These are phyloP conservation scores for Neria commutata DNA, from an alignment of 2,888 invertebrate genomes.

Conservation along the genomic window DNA sequence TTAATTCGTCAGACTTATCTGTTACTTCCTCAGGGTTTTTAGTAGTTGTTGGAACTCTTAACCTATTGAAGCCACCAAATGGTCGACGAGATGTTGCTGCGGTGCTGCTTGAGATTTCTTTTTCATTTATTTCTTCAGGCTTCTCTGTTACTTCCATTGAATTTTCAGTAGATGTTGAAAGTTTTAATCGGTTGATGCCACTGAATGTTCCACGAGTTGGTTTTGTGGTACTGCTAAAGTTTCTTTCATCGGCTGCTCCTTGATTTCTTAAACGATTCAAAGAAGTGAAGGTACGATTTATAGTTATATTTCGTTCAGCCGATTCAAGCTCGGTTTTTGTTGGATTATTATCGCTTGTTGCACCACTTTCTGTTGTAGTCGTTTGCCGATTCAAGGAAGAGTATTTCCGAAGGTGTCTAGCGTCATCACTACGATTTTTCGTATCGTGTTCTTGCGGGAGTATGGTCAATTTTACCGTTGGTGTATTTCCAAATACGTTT, in stretches of 20 bases:
- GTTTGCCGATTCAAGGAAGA: conserved; percentile 28
- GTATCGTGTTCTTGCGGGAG: conserved; percentile 19
- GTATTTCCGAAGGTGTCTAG: conserved; percentile 30
- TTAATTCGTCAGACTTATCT: neutral
- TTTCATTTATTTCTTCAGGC: neutral
- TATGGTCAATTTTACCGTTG: conserved; percentile 30
- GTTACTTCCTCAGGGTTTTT: neutral
- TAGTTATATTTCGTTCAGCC: neutral
- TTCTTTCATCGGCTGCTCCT: neutral
- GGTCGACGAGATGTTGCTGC: conserved; percentile 15
- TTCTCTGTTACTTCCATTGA: neutral
- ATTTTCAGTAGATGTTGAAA: conserved; percentile 8
- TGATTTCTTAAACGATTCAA: conserved; percentile 11
- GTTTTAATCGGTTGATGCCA: conserved; percentile 5
- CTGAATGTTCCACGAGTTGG: conserved; percentile 10
- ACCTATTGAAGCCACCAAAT: conserved; percentile 14
- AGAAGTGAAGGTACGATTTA: conserved; percentile 7
- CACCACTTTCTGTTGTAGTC: conserved; percentile 3
- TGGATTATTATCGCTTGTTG: neutral
- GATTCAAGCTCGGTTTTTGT: neutral
- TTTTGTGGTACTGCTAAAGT: neutral
- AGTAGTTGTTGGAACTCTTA: conserved; percentile 11
- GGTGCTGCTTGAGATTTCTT: neutral
- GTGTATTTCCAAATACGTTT: conserved; percentile 13
- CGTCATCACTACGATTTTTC: conserved; percentile 24